Percentiles rank a stretch among this genome's conserved stretches.
These are phyloP conservation scores for Oscheius sp. DNA, from an alignment of 2,888 invertebrate genomes.

Conservation along the genomic window DNA sequence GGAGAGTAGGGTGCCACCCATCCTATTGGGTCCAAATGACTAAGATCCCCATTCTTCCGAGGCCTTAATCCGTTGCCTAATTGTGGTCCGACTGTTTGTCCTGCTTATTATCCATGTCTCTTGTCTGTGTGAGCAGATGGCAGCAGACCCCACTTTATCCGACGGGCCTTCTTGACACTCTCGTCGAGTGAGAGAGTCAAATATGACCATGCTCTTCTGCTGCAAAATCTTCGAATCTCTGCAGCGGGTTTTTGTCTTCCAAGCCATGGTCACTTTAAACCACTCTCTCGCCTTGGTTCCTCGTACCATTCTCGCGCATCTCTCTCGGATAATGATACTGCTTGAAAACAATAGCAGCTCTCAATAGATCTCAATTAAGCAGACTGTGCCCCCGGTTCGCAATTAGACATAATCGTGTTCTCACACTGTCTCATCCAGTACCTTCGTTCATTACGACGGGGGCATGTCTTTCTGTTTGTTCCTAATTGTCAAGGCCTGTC, in stretches of 20 bases:
- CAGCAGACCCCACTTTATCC: constrained; percentile 14
- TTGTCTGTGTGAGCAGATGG: constrained; percentile 9
- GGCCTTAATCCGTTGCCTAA: constrained; percentile 19
- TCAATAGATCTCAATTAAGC: constrained; percentile 25
- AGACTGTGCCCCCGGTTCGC: not conserved
- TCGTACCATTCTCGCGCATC: too few species aligned
- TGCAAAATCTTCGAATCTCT: not conserved
- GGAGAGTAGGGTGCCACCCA: too few species aligned
- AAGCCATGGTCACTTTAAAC: constrained; percentile 20
- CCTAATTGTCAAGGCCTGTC: not conserved
- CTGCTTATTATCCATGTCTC: constrained; percentile 18
- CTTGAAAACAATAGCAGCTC: constrained; percentile 17
- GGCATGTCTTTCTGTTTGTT: not conserved
- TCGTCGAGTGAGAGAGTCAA: not conserved
- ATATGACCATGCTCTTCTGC: not conserved
- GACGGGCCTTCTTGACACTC: constrained; percentile 16
- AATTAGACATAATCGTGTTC: not conserved
- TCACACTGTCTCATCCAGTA: too few species aligned
- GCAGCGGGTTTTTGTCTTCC: not conserved
- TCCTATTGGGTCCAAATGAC: too few species aligned
- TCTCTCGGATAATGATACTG: not conserved
- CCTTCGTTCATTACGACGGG: not conserved
- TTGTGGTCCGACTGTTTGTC: constrained; percentile 21
- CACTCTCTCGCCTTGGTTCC: not conserved
- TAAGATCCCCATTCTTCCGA: too few species aligned